A percentile compares a stretch with the other conserved stretches of the same genome.
Evolutionary conservation across 2,888 invertebrate genomes (phyloP).

Genomic region (Xanthia icteritia): DNA sequence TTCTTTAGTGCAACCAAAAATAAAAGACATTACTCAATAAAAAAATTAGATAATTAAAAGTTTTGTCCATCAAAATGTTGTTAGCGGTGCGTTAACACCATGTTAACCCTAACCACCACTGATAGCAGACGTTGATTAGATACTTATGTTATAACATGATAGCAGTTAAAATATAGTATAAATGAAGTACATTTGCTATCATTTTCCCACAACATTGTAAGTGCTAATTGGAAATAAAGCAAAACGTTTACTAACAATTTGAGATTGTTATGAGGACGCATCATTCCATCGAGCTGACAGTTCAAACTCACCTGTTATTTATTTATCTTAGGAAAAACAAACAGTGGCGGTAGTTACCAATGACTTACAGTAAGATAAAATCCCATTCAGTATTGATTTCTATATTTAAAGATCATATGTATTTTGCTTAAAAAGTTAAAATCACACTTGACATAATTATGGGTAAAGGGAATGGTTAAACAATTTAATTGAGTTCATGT

Average conservation of each 20-base stretch:
- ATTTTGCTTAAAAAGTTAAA: slow-evolving; percentile 4
- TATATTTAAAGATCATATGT: no score
- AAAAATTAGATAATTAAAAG: not conserved
- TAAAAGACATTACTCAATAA: not conserved
- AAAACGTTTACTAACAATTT: slow-evolving; percentile 40
- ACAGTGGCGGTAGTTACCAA: slow-evolving; percentile 2
- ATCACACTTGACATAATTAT: not conserved
- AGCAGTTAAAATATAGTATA: not conserved
- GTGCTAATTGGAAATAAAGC: slow-evolving; percentile 25
- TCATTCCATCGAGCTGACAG: not conserved
- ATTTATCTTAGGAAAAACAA: not conserved
- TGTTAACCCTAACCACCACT: not conserved
- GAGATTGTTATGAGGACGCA: slow-evolving; percentile 8
- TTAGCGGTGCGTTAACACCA: not conserved
- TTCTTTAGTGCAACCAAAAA: not conserved
- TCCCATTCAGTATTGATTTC: not conserved
- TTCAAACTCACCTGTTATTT: slow-evolving; percentile 1
- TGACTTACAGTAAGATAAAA: not conserved
- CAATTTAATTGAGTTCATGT: not conserved
- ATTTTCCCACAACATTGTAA: slow-evolving; percentile 16
- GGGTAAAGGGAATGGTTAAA: not conserved
- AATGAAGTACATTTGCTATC: slow-evolving; percentile 6
- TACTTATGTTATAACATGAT: slow-evolving; percentile 20
- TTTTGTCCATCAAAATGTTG: not conserved
- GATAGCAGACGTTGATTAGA: slow-evolving; percentile 11